Evolutionary conservation across 2,888 invertebrate species (phyloP).

Genomic region (Drosophila maculinotata): DNA sequence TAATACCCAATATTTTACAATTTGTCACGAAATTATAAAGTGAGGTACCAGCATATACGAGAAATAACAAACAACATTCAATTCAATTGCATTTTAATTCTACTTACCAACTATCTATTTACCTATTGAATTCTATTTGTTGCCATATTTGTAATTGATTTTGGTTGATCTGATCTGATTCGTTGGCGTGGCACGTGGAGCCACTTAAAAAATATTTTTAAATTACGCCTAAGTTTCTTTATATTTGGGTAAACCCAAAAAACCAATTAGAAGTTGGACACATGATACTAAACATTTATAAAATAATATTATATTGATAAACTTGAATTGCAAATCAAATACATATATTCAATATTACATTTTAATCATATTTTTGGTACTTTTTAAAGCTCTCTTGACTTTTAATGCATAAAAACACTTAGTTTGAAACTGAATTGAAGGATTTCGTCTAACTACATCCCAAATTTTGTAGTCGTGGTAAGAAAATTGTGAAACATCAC

Average conservation of each 20-base stretch:
- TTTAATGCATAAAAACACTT: background rate
- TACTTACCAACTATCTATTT: slow-evolving; percentile 5
- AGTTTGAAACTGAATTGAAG: background rate
- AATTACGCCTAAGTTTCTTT: slow-evolving; percentile 45
- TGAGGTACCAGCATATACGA: slow-evolving; percentile 35
- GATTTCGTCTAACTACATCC: too few species aligned
- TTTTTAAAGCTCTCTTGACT: background rate
- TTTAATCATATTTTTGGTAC: background rate
- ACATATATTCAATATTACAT: slow-evolving; percentile 39
- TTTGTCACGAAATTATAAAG: slow-evolving; percentile 57
- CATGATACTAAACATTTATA: slow-evolving; percentile 40
- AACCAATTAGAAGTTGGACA: slow-evolving; percentile 39
- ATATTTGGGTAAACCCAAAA: slow-evolving; percentile 22
- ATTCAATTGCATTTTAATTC: slow-evolving; percentile 53
- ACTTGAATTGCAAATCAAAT: slow-evolving; percentile 49
- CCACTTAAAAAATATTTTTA: slow-evolving; percentile 41
- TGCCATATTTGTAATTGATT: slow-evolving; percentile 54
- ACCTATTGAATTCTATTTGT: slow-evolving; percentile 36
- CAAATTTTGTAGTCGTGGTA: too few species aligned
- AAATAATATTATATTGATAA: slow-evolving; percentile 41
- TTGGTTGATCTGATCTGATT: slow-evolving; percentile 32
- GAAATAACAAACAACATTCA: slow-evolving; percentile 39
- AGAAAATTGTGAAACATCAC: too few species aligned
- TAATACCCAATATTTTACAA: slow-evolving; percentile 39
- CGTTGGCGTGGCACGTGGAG: slow-evolving; percentile 35